Percentiles rank a stretch among this genome's conserved stretches.
Evolutionary conservation across 2,113 vertebrate species (phyloP).

Genomic region (Otis tarda): DNA sequence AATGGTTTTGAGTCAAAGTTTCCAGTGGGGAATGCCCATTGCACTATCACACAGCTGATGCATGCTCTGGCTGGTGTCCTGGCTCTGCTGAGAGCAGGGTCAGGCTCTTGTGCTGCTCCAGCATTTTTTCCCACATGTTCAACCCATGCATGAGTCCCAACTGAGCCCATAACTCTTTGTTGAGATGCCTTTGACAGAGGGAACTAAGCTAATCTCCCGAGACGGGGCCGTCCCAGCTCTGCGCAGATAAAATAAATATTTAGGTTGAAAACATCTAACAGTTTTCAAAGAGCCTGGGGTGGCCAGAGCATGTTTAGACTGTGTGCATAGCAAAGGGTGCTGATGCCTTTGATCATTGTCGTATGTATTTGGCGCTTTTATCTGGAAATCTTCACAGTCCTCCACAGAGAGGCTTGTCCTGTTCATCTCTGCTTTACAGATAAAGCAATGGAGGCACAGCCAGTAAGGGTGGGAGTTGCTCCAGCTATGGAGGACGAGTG

Average conservation of each 20-base stretch:
- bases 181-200: background rate
- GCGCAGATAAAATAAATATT: constrained; percentile 36
- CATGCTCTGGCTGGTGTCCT: fast-evolving
- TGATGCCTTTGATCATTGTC: background rate
- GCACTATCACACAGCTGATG: fast-evolving
- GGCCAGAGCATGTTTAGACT: background rate
- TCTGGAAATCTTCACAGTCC: background rate
- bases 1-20: background rate
- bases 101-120: background rate
- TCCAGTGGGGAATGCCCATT: background rate
- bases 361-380: fast-evolving
- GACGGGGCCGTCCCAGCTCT: background rate
- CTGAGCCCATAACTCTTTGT: background rate
- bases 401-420: background rate
- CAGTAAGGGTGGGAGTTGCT: background rate
- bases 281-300: background rate
- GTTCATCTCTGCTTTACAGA: background rate
- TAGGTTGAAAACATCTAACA: constrained; percentile 38
- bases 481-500: background rate
- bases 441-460: background rate
- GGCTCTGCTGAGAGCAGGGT: background rate
- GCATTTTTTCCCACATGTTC: background rate
- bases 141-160: background rate
- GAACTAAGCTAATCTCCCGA: background rate
- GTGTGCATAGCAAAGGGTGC: background rate